These are phyloP conservation scores for Ophiodon elongatus DNA, from an alignment of 2,113 vertebrate genomes.

Conservation along the genomic window DNA sequence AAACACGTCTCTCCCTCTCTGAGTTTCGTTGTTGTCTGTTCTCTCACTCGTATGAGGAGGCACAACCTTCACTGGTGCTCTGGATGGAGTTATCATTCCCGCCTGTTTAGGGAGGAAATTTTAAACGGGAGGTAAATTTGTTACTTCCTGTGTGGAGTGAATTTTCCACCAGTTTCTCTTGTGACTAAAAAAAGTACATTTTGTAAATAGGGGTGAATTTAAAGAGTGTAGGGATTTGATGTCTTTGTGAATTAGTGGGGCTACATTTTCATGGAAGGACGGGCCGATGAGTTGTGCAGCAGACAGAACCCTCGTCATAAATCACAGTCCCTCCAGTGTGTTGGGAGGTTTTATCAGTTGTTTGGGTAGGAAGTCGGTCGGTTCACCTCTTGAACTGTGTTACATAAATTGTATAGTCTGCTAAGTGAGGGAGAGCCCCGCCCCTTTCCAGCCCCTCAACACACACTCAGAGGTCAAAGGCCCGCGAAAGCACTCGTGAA, in stretches of 20 bases:
- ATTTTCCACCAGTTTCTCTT: not conserved
- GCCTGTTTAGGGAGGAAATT: not conserved
- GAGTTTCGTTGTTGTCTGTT: too few relatives aligned
- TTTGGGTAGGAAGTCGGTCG: slow-evolving; percentile 25
- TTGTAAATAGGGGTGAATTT: slow-evolving; percentile 1
- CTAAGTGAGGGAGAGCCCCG: not conserved
- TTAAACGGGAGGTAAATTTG: slow-evolving; percentile 5
- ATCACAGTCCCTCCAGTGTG: not conserved
- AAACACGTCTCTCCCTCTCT: too few relatives aligned
- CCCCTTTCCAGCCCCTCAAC: not conserved
- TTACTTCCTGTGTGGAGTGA: not conserved
- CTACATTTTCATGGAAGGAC: not conserved
- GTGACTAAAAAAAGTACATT: not conserved
- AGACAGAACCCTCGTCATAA: slow-evolving; percentile 6
- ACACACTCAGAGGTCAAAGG: slow-evolving; percentile 39
- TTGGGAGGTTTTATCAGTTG: slow-evolving; percentile 30
- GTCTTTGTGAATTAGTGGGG: not conserved
- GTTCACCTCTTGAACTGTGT: slow-evolving; percentile 23
- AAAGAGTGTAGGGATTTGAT: not conserved
- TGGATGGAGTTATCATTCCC: not conserved
- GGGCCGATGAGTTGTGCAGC: not conserved
- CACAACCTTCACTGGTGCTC: too few relatives aligned
- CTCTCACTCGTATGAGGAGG: too few relatives aligned
- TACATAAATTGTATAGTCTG: slow-evolving; percentile 52
- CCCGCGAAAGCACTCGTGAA: not conserved